phyloP scores from a whole-genome alignment of 1,140 invertebrate genomes.

The Gonatopus flavifemur region DNA sequence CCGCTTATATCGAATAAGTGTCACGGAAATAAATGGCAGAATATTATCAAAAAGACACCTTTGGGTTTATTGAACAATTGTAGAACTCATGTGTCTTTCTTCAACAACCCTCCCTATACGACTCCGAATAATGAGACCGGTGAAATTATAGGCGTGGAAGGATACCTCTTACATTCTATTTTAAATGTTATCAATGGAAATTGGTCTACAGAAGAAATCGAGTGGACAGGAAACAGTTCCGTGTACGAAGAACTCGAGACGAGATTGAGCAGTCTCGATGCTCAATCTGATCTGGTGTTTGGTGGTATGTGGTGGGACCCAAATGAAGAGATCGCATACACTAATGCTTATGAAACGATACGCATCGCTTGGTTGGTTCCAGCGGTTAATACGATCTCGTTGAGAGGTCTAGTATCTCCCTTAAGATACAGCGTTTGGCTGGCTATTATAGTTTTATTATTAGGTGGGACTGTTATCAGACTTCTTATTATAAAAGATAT shows the following conservation, averaged over 20 bases:
- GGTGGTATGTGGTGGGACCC: conserved; percentile 37
- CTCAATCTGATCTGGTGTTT: conserved; percentile 35
- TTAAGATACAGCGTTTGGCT: conserved; percentile 39
- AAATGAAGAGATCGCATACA: conserved; percentile 24
- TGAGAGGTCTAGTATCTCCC: conserved; percentile 39
- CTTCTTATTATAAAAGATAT: conserved; percentile 29
- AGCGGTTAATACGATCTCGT: conserved; percentile 26
- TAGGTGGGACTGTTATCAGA: conserved; percentile 29
- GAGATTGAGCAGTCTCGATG: not conserved
- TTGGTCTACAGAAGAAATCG: conserved; percentile 17
- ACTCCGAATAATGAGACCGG: not conserved
- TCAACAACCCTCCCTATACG: conserved; percentile 33
- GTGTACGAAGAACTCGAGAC: not conserved
- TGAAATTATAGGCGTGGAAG: conserved; percentile 24
- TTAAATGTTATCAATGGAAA: conserved; percentile 16
- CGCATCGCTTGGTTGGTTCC: conserved; percentile 44
- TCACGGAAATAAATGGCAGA: conserved; percentile 3
- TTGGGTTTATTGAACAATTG: conserved; percentile 28
- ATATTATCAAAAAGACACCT: not conserved
- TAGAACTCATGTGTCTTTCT: conserved; percentile 27
- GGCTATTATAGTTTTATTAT: conserved; percentile 25
- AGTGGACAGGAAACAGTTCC: conserved; percentile 12
- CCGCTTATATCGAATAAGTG: conserved; percentile 32
- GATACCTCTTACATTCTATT: conserved; percentile 26
- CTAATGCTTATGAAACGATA: conserved; percentile 38